Evolutionary conservation across 1,140 invertebrate genomes (phyloP), one percentile per base, ranked within the genome.

Genomic region (Eueides isabella): DNA sequence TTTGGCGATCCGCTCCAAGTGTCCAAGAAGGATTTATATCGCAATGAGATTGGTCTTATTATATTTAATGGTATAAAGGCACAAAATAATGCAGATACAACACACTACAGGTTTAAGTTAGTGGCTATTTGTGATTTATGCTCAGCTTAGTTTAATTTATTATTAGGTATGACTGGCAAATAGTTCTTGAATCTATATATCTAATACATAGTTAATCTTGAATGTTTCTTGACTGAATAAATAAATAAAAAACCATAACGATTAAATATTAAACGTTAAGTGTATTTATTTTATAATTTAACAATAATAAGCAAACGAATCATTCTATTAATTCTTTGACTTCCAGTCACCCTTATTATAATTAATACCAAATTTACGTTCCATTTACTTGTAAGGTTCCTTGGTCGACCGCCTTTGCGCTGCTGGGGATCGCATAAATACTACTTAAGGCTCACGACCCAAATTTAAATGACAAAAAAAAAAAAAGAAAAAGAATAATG

Each of bases 1-100:
- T 91, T 89, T 89, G 88, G 89, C 89, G 91, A 92, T 92, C 89
- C 89, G 86, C 91, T 92, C 85, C 83, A 82, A 89, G 80, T 91
- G 91, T 92, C 88, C 88, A 81, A 78, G 67, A 71, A 83, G 83
- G 87, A 92, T 91, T 92, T 92, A 92, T 92, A 84, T 84, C 82
- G 75, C 76, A 82, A 73, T 83, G 83, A 83, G 80, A 85, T 74
- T 78, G 79, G 77, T 80, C 82, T 85, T 80, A 75, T 79, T 80
- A 79, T 80, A 76, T 85, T 85, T 80, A 82, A 80, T 79, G 76
- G 80, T 85, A 80, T 78, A 76, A 81, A 82, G 75, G 79, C 48
- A 71, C 63, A 78, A 84, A 84, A 84, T 85, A 84, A 85, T 85
- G 77, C 78, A 75, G 69, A 70, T 77, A 81, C 75, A 81, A 75